Evolutionary conservation across 2,888 invertebrate genomes (phyloP).

Genomic region (Galerucella nymphaeae): DNA sequence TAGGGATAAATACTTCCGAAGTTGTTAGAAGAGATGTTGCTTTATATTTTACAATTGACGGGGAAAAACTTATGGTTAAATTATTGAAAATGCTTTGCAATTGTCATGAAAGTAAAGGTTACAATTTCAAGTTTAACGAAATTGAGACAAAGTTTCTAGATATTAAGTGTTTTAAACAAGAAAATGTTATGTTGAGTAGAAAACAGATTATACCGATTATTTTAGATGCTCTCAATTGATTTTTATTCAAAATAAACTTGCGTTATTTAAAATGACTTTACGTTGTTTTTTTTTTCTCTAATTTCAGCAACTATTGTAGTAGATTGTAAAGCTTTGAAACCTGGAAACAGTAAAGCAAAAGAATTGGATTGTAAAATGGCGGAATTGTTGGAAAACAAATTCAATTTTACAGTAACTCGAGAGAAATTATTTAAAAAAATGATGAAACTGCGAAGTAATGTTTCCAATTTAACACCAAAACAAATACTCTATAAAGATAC

Average conservation of each 20-base stretch:
- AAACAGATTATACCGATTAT: slow-evolving; percentile 78
- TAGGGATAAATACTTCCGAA: slow-evolving; percentile 72
- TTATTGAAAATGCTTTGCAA: slow-evolving; percentile 59
- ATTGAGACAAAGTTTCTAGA: slow-evolving; percentile 61
- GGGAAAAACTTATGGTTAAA: slow-evolving; percentile 59
- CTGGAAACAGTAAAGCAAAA: slow-evolving; percentile 74
- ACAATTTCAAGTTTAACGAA: slow-evolving; percentile 62
- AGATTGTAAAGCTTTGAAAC: slow-evolving; percentile 83
- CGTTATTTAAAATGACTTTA: slow-evolving; percentile 8
- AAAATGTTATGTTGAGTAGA: slow-evolving; percentile 72
- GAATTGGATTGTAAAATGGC: slow-evolving; percentile 73
- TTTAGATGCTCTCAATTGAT: slow-evolving; percentile 15
- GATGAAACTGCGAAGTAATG: slow-evolving; percentile 74
- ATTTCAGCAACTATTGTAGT: slow-evolving; percentile 75
- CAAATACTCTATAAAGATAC: slow-evolving; percentile 82
- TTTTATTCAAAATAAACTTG: neutral
- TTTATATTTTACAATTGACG: slow-evolving; percentile 50
- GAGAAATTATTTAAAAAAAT: slow-evolving; percentile 67
- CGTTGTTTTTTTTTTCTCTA: neutral
- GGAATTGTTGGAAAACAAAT: slow-evolving; percentile 68
- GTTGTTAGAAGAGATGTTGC: slow-evolving; percentile 72
- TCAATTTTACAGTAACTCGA: slow-evolving; percentile 63
- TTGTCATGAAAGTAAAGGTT: slow-evolving; percentile 52
- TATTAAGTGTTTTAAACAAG: slow-evolving; percentile 69
- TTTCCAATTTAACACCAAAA: slow-evolving; percentile 71